Percentiles rank a stretch among this genome's conserved stretches.
Conservation (phyloP, 35 echinoderm and acorn worm species). For the Chiridota heheva region DNA sequence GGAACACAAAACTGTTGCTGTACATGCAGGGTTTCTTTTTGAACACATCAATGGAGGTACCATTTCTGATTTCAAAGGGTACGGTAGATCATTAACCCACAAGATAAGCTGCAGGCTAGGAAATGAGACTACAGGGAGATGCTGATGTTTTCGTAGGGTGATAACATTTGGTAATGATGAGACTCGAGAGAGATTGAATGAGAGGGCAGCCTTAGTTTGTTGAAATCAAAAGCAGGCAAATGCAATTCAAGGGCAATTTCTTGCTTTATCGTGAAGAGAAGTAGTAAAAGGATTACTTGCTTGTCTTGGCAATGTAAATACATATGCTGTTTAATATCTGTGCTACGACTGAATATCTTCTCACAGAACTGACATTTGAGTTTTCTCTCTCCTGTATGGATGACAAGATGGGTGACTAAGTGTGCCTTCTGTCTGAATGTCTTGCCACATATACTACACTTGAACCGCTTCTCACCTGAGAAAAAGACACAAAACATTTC, state of each 20-base stretch:
- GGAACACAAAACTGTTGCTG: no score
- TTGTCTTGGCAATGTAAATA: constrained; percentile 65
- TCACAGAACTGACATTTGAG: constrained; percentile 80
- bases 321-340: constrained; percentile 66
- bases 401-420: constrained; percentile 61
- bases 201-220: neutral
- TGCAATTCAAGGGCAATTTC: neutral
- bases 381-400: constrained; percentile 80
- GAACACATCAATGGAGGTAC: no score
- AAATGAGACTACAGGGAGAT: neutral
- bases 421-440: constrained; percentile 84
- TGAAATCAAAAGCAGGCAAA: neutral
- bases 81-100: no score
- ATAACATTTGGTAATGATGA: neutral
- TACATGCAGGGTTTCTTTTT: no score
- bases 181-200: neutral
- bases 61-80: no score
- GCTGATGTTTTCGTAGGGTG: neutral
- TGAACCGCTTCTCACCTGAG: constrained; percentile 76
- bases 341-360: constrained; percentile 51
- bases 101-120: no score
- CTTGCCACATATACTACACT: constrained; percentile 68
- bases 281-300: constrained; percentile 29
- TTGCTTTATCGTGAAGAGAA: neutral
- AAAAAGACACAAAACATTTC: no score